A percentile compares a stretch with the other conserved stretches of the same genome.
Conservation (phyloP, 2,888 invertebrate genomes). For the Nasonia oneida region DNA sequence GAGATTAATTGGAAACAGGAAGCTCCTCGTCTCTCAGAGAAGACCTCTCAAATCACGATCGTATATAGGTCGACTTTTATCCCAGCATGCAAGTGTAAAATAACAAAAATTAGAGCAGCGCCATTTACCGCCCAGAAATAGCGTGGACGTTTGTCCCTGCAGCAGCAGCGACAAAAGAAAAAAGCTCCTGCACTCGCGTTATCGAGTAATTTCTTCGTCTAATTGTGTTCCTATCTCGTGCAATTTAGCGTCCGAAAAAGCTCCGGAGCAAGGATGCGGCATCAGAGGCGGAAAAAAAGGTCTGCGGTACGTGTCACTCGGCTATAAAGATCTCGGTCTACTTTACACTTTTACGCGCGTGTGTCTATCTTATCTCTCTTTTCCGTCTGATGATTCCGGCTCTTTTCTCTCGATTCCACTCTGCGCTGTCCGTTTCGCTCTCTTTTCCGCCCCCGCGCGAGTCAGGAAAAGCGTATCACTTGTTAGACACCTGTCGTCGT, state of each 20-base stretch:
- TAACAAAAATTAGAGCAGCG: neutral
- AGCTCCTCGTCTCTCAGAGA: neutral
- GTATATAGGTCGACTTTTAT: neutral
- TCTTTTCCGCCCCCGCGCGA: neutral
- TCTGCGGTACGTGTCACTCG: neutral
- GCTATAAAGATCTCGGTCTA: constrained; percentile 3
- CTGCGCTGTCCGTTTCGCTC: neutral
- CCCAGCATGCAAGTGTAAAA: neutral
- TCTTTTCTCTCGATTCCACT: neutral
- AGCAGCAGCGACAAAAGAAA: too few species aligned
- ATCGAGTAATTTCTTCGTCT: neutral
- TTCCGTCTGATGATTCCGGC: neutral
- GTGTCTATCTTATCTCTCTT: neutral
- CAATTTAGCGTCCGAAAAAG: neutral
- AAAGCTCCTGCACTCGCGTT: neutral
- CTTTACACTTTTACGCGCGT: neutral
- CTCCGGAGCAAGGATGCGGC: neutral
- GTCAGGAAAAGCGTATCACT: constrained; percentile 40
- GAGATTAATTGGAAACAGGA: neutral
- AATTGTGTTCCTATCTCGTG: neutral
- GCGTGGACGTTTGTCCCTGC: too few species aligned
- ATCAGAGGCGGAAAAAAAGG: neutral
- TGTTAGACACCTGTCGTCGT: constrained; percentile 48
- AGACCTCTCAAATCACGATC: neutral
- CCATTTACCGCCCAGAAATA: neutral